Evolutionary conservation across 2,797 vertebrate genomes (phyloP), one percentile per base, ranked within the genome.

Genomic region (Huso huso): DNA sequence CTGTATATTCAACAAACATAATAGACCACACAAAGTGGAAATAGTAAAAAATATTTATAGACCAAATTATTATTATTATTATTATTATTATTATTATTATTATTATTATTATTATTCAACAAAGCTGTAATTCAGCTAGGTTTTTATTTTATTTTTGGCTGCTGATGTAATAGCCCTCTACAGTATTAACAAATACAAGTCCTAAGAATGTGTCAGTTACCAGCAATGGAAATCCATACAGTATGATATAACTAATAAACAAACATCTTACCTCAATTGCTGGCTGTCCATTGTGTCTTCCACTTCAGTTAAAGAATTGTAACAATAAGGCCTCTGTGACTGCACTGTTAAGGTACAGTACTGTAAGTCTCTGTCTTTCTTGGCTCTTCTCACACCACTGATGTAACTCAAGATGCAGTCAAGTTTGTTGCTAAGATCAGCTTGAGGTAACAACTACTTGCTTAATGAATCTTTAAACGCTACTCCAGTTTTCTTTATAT

Each of bases 381-480:
- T 75, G 74, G 78, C 69, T 68, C 65, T 66, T 67, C 72, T 74
- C 69, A 74, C 70, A 48, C 75, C 66, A n/a, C 61, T 23, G 18
- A 74, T 68, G 66, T 77, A 85, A 88, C 82, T 88, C 74, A 88
- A 89, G 81, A 75, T 51, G 69, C 67, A 23, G 65, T 77, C 78
- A 76, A 80, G 75, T 81, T 72, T 78, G 81, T 71, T 72, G 71
- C 75, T 8, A 9, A 37, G 55, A 63, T 70, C 65, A 18, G 12
- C 63, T 51, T 62, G 67, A 66, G 65, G 71, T 75, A 77, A 66
- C 66, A 7, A 69, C 52, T 65, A 67, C 71, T 37, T 37, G 23
- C 23, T 72, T 83, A 81, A 84, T 89, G 69, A 68, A 87, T 81
- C 72, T 78, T 85, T 87, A 75, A 88, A 79, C 10, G 6, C 1